These are phyloP conservation scores for Nestor notabilis DNA, from an alignment of 2,113 vertebrate genomes.

Conservation along the genomic window DNA sequence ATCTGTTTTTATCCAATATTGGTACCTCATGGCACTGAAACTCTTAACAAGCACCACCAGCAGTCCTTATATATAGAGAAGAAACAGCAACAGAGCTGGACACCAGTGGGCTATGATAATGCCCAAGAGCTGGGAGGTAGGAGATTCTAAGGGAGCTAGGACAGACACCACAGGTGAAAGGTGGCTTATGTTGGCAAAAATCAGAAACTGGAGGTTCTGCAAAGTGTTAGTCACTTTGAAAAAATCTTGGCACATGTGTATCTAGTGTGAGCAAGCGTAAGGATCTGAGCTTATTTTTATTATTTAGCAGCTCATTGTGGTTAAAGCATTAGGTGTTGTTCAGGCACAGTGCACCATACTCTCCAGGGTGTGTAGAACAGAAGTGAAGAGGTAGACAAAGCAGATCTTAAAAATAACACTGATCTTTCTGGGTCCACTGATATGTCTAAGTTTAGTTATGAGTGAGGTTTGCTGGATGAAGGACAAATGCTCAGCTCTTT, in stretches of 20 bases:
- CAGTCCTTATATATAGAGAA: fast-evolving
- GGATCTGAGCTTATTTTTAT: not conserved
- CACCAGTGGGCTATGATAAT: not conserved
- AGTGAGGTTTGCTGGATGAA: fast-evolving
- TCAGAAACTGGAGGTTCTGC: not conserved
- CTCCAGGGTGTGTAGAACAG: not conserved
- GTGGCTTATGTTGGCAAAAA: not conserved
- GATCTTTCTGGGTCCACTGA: not conserved
- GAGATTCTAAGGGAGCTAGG: not conserved
- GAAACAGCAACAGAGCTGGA: not conserved
- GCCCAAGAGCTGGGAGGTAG: not conserved
- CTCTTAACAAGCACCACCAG: not conserved
- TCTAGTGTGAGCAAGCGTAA: not conserved
- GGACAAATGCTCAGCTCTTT: not conserved
- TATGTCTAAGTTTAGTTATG: not conserved
- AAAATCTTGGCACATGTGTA: fast-evolving
- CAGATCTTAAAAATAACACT: not conserved
- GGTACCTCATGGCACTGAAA: not conserved
- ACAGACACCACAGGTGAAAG: not conserved
- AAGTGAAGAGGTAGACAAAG: not conserved
- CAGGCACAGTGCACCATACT: not conserved
- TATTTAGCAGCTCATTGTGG: not conserved
- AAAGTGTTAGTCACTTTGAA: not conserved
- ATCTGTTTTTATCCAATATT: not conserved
- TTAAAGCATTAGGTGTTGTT: not conserved